Base-by-base conservation (phyloP, 2,888 invertebrate species). In the Pristionchus entomophagus region DNA sequence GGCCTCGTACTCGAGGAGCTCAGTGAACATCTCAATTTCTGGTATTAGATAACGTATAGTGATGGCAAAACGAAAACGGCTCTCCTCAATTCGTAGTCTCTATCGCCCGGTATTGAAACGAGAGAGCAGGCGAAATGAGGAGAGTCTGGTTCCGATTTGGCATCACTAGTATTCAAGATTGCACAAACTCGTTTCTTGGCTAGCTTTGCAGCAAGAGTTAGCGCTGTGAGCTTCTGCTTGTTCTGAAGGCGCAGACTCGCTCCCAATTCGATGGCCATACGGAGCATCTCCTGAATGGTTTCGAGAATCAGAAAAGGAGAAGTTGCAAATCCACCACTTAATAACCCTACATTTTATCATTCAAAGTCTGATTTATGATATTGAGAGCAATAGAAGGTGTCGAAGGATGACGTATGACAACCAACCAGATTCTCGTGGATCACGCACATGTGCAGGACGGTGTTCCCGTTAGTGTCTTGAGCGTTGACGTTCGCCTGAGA, bases 401-500 rank as follows among this genome's bases (percentile, higher is more conserved):
- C n/a, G n/a, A n/a, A n/a, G n/a, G n/a, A 35, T 65, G 29, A 62
- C 29, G 12, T 56, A 45, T 53, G 53, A 14, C 4, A 53, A 29
- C 94, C 94, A 94, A 96, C 97, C 94, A 96, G 94, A 94, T 97
- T 97, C 91, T 97, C 96, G 94, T 97, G 97, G 92, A 99, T 98
- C 83, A 98, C 97, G 82, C 98, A 95, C 96, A 99, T 96, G 93
- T 99, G 99, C 65, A 99, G 95, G 0, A 97, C 97, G 0, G 98
- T 98, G 93, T 99, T 99, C 62, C 99, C 99, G 94, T 99, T 99
- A 0, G 97, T 97, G 93, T 99, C 99, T 94, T 97, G 97, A 45
- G 96, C 96, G 94, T 99, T 96, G 0, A 97, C 97, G 94, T 98
- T 96, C 0, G 98, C 98, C 87, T 89, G 38, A 26, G 45, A 12